Evolutionary conservation across 2,888 invertebrate species (phyloP).

Genomic region (Incurvaria masculella): DNA sequence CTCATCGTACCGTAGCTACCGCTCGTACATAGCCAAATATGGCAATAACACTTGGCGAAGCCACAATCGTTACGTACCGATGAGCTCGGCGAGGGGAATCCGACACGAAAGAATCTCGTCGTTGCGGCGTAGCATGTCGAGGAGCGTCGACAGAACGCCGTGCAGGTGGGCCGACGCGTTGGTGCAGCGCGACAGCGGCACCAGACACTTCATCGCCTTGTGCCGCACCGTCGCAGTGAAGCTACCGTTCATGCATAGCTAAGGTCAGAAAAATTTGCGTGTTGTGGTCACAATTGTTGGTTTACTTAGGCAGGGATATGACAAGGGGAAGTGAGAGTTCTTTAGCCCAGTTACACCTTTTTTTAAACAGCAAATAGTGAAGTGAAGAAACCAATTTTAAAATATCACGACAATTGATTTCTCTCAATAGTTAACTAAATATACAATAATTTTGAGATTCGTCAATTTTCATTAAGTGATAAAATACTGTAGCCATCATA

Average conservation of each 20-base stretch:
- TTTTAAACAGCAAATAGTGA: too few species aligned
- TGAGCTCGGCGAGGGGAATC: slow-evolving; percentile 3
- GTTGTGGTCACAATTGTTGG: background rate
- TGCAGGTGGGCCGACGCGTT: slow-evolving; percentile 13
- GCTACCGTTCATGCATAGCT: slow-evolving; percentile 22
- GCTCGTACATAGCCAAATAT: background rate
- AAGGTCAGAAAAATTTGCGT: background rate
- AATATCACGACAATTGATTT: too few species aligned
- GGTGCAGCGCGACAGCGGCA: slow-evolving; percentile 17
- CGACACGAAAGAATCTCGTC: slow-evolving; percentile 6
- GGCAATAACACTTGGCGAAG: slow-evolving; percentile 26
- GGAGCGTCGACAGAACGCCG: slow-evolving; percentile 20
- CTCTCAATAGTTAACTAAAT: too few species aligned
- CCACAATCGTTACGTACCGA: slow-evolving; percentile 6
- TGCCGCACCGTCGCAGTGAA: slow-evolving; percentile 22
- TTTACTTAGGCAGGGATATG: background rate
- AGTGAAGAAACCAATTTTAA: too few species aligned
- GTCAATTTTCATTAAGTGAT: too few species aligned
- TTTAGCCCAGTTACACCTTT: too few species aligned
- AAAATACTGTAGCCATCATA: too few species aligned
- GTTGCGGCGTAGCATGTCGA: background rate
- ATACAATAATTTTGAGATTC: too few species aligned
- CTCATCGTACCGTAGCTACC: too few species aligned
- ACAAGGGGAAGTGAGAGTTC: too few species aligned
- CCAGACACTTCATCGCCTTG: slow-evolving; percentile 25